Conservation (phyloP, 2,888 invertebrate species). For the Drosophila koepferae region DNA sequence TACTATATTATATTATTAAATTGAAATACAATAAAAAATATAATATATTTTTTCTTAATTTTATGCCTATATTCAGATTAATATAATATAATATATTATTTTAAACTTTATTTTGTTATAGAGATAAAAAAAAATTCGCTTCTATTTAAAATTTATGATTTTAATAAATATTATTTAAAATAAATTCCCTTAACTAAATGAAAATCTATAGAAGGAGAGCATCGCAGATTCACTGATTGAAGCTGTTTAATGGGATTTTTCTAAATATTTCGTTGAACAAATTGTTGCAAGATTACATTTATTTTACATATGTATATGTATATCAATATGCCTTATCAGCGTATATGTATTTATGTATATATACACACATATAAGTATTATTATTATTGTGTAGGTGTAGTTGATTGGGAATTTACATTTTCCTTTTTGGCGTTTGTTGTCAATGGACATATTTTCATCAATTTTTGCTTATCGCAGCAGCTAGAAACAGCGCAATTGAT, state of each 20-base stretch:
- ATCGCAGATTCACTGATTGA: neutral
- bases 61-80: too few species aligned
- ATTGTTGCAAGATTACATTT: neutral
- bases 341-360: neutral
- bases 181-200: neutral
- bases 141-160: neutral
- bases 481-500: slow-evolving; percentile 16
- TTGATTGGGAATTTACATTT: slow-evolving; percentile 2
- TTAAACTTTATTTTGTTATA: too few species aligned
- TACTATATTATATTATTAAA: too few species aligned
- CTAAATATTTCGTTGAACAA: neutral
- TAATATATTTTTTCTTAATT: too few species aligned
- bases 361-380: neutral
- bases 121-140: neutral
- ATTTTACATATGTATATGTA: neutral
- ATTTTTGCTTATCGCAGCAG: slow-evolving; percentile 21
- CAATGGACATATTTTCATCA: neutral
- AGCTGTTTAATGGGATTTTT: neutral
- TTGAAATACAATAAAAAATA: too few species aligned
- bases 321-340: neutral
- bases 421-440: neutral
- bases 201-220: neutral
- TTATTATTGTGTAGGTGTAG: slow-evolving; percentile 19
- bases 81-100: too few species aligned
- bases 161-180: neutral